Evolutionary conservation across 2,113 vertebrate genomes (phyloP), one percentile per base, ranked within the genome.

Genomic region (Labrus mixtus): DNA sequence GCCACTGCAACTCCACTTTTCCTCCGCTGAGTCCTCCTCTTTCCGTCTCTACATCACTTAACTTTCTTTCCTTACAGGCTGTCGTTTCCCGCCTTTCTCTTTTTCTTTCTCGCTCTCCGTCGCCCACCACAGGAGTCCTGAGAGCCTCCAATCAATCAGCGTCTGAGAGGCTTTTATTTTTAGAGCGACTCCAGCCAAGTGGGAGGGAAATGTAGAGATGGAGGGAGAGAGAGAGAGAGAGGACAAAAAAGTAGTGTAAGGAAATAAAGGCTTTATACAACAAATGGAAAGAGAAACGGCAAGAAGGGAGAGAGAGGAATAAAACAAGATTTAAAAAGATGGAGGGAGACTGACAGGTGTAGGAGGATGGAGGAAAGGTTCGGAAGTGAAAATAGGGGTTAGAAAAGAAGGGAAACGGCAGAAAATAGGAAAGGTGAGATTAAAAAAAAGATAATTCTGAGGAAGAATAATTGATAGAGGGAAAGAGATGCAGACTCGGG

Each of bases 151-250:
- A 87, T 92, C 89, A 91, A 91, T 92, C 91, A 89, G 84, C 69
- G 73, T 81, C 89, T 87, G 85, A 92, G 86, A 90, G 85, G 79
- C 79, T 83, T 83, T 81, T 82, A 89, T 83, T 86, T 90, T 90
- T 86, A 90, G 97, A 97, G 96, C 94, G 25, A 96, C 95, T 98
- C 87, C 97, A 97, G 93, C 80, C 80, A 79, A 85, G 87, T 85
- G 80, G 79, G 82, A 74, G 83, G 73, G 76, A 78, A 72, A 78
- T 17, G 76, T 73, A 78, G 79, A 51, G 83, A 69, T 29, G 74
- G 55, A 64, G 63, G 3, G 57, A 10, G 43, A 12, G 33, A 36
- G 67, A 16, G 36, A 25, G 55, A 36, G 67, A 16, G 36, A 25
- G 55, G 10, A 33, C 29, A 10, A 22, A 33, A 45, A 61, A 73